Percentiles rank a stretch among this genome's conserved stretches.
Evolutionary conservation across 2,888 invertebrate species (phyloP).

Genomic region (Argyra leucocephala): DNA sequence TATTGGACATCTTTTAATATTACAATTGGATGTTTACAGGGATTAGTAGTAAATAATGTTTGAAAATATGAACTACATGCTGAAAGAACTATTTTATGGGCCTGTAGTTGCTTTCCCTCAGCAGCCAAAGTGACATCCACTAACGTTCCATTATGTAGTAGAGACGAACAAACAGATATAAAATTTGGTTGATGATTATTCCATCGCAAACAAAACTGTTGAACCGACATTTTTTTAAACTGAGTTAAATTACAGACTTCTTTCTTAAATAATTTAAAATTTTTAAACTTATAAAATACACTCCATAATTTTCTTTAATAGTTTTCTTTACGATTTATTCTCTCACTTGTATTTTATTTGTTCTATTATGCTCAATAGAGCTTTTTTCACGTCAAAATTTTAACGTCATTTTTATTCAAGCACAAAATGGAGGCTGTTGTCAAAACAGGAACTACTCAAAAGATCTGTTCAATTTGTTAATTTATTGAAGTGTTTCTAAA

Average conservation of each 20-base stretch:
- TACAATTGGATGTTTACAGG: slow-evolving; percentile 81
- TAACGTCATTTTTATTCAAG: neutral
- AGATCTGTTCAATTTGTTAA: too few relatives aligned
- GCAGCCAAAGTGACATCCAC: slow-evolving; percentile 88
- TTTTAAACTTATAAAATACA: neutral
- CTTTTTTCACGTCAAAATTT: slow-evolving; percentile 6
- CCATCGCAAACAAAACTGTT: slow-evolving; percentile 77
- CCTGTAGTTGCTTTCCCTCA: slow-evolving; percentile 77
- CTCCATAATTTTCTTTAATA: neutral
- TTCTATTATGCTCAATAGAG: slow-evolving; percentile 1
- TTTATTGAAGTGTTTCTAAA: too few relatives aligned
- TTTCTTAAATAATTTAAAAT: neutral
- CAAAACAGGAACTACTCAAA: neutral
- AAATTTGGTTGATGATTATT: slow-evolving; percentile 91
- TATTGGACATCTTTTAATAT: slow-evolving; percentile 82
- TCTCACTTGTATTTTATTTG: slow-evolving; percentile 2
- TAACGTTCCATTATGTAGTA: slow-evolving; percentile 71
- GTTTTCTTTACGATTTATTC: neutral
- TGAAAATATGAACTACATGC: slow-evolving; percentile 92
- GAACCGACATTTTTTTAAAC: slow-evolving; percentile 50
- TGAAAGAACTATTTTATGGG: slow-evolving; percentile 81
- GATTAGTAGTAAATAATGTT: slow-evolving; percentile 75
- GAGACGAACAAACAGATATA: slow-evolving; percentile 76
- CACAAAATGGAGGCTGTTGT: neutral
- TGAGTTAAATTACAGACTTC: neutral